phyloP scores from a whole-genome alignment of 2,797 vertebrate species.

The Astyanax mexicanus region DNA sequence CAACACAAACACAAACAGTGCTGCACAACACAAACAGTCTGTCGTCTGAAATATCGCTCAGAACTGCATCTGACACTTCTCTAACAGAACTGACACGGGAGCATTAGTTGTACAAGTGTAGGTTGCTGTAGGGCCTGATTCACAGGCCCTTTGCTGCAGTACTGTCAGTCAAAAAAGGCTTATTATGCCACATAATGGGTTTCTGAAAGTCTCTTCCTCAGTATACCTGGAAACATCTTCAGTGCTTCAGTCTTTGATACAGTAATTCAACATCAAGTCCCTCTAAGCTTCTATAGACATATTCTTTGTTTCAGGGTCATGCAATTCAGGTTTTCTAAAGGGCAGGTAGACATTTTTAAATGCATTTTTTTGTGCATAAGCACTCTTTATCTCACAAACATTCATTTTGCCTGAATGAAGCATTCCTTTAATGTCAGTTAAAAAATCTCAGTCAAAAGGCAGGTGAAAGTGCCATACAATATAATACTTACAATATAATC shows the following conservation, averaged over 20 bases:
- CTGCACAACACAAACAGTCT: conserved; percentile 1
- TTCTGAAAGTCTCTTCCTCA: neutral
- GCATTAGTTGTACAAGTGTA: neutral
- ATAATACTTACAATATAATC: no score
- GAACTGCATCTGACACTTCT: neutral
- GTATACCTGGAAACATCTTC: neutral
- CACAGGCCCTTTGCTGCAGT: neutral
- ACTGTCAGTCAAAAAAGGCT: neutral
- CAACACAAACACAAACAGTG: no score
- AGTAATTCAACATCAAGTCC: neutral
- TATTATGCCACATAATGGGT: neutral
- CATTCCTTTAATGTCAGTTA: no score
- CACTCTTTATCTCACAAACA: no score
- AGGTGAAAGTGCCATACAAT: no score
- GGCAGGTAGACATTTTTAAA: no score
- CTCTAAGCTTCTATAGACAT: neutral
- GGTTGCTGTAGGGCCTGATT: neutral
- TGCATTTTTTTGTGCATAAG: no score
- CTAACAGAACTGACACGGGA: neutral
- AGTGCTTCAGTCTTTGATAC: neutral
- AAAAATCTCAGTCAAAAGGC: no score
- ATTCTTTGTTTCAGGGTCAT: no score
- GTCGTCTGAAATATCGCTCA: neutral
- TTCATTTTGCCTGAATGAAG: no score
- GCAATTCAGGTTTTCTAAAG: no score